Base-by-base conservation (phyloP, 2,888 invertebrate species). In the Cheilosia scutellata region DNA sequence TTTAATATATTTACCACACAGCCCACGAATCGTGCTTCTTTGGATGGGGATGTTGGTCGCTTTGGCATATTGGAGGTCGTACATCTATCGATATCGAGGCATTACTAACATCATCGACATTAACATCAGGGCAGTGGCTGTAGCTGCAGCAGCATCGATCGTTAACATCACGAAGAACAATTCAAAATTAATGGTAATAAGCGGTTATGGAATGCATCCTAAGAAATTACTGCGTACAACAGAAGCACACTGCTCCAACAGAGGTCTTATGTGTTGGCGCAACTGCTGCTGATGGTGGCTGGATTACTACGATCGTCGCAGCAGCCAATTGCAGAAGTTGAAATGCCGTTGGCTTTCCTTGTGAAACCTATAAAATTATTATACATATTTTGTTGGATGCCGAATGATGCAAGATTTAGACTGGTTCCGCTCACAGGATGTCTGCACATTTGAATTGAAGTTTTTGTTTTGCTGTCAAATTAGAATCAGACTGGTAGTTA, bases 151-250 rank as follows among this genome's bases (percentile, higher is more conserved):
- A 58, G 60, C 76, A 74, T 55, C 90, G 90, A 92, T 91, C 92
- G 92, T 91, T 91, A 91, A 91, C 91, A 91, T 92, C 91, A 91
- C 91, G 92, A 91, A 91, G 90, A 91, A 91, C 90, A 91, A 91
- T 91, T 91, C 91, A 91, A 91, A 91, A 91, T 91, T 92, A 91
- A 91, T 92, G 92, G 90, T 91, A 91, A 91, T 91, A 91, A 91
- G 91, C 91, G 91, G 92, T 91, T 82, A 76, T 80, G 87, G 88
- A 80, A 80, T 87, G 87, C 88, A 87, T 88, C 89, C 88, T 89
- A 89, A 90, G 89, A 92, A 92, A 92, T 92, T 92, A 92, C 92
- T 92, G 92, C 92, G 92, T 92, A 92, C 89, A 91, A 91, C 92
- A 92, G 92, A 91, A 92, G 92, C 92, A 86, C 70, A 40, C 76